Base-by-base conservation (phyloP, 2,888 invertebrate species). In the Eurytoma adleriae region DNA sequence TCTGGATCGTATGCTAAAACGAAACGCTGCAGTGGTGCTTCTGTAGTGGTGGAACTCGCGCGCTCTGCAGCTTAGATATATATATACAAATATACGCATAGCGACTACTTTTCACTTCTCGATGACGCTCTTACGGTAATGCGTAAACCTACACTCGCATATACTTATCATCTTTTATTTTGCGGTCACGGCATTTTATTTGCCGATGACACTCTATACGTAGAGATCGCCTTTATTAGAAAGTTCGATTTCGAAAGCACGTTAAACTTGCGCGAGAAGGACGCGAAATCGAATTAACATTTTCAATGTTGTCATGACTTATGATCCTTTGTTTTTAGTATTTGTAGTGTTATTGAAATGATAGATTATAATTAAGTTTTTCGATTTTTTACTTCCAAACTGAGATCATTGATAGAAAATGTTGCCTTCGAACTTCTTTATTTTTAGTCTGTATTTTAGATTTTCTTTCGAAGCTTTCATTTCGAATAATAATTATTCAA, bases 31-130 rank as follows among this genome's bases (percentile, higher is more conserved):
- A 67, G 14, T 27, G 56, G 50, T 50, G 67, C 59, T 67, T 57
- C 24, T 24, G 74, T 30, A 68, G 59, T 68, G 59, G 67, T 67
- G 67, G 27, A 68, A 68, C 24, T n/a, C 13, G 57, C 20, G 67
- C 56, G 48, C 18, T 66, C 20, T 57, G 50, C 56, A 66, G 56
- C 56, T 40, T 57, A 1, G 1, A 1, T 24, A 24, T 24, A 24
- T 24, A 24, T 24, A 2, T 24, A 24, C 24, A 2, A 1, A 24
- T 24, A 20, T 54, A 40, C 10, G 7, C 40, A 10, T 1, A 52
- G 27, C 62, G 61, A 68, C 61, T 30, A 61, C 59, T 68, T 68
- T 69, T 76, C 76, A 68, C 73, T 67, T 61, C 59, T 78, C 67
- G 72, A 66, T 67, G 78, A 73, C 73, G 68, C 59, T 62, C 72